These are phyloP conservation scores for Microtus pennsylvanicus DNA, from an alignment of 2,113 vertebrate genomes.

Conservation along the genomic window DNA sequence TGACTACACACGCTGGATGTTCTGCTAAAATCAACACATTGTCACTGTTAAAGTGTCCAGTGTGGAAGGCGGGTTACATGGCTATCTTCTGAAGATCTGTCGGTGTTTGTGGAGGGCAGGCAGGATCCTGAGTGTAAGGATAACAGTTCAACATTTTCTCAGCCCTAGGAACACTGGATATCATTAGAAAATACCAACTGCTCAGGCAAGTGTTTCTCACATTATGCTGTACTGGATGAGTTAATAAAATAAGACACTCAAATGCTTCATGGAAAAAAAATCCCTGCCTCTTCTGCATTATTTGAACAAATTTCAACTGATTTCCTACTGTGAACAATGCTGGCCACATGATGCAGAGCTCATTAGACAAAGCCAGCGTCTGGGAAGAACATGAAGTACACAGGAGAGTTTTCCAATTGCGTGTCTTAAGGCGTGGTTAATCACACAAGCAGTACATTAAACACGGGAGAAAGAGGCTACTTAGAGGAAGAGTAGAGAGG, in stretches of 20 bases:
- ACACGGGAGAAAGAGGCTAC: neutral
- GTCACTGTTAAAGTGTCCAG: neutral
- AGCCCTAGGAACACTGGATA: neutral
- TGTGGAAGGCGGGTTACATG: neutral
- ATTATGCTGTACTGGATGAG: neutral
- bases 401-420: neutral
- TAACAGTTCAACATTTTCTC: neutral
- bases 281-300: neutral
- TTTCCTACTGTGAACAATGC: neutral
- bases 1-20: neutral
- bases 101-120: neutral
- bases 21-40: neutral
- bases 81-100: neutral
- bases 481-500: neutral
- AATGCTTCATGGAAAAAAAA: neutral
- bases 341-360: neutral
- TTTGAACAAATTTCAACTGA: neutral
- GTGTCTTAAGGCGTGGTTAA: too few species aligned
- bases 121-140: neutral
- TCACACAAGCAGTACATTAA: neutral
- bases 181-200: neutral
- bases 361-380: neutral
- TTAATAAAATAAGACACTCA: neutral
- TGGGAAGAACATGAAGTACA: neutral
- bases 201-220: neutral